Evolutionary conservation across 30 jellyfish, hydroid and myxozoan genomes (phyloP), one percentile per base, ranked within the genome.

Genomic region (Pelagia noctiluca): DNA sequence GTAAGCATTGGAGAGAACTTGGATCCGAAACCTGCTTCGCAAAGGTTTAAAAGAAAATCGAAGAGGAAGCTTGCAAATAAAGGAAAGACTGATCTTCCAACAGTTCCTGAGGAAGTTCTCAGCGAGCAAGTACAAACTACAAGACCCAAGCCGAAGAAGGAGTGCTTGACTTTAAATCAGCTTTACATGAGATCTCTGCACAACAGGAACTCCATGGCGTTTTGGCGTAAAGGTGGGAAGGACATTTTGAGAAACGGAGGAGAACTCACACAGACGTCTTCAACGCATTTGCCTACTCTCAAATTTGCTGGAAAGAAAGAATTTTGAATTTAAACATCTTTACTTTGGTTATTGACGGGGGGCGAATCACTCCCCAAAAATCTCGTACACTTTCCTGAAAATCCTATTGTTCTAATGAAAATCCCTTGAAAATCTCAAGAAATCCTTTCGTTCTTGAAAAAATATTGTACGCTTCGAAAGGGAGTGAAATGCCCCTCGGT

Each of bases 201-300:
- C 7, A 52, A 52, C 26, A 52, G 68, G 21, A 52, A 52, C 68
- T 52, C 68, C 28, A 52, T 52, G 68, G 68, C 68, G 2, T 52
- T 52, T 19, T 52, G 68, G 68, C 68, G 68, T 52, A 3, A 5
- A 25, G 21, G 21, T 10, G 68, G 16, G 2, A 52, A 52, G 68
- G 68, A 52, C 4, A 8, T 10, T 10, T 3, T 30, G 21, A 19
- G 12, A 19, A 8, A 4, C 2, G 68, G 68, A 19, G 21, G 21
- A 10, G 68, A 52, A 25, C 28, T 52, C 7, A 8, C 16, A 30
- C 68, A 52, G 68, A 52, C 68, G 26, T 52, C 68, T 4, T 8
- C 68, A 2, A 52, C 68, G 16, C 21, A 52, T 52, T 30, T 52
- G 16, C 68, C 68, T 2, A 30, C 68, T 25, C 21, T 52, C 30